phyloP scores from a whole-genome alignment of 2,113 vertebrate species.

The Sebastes fasciatus region DNA sequence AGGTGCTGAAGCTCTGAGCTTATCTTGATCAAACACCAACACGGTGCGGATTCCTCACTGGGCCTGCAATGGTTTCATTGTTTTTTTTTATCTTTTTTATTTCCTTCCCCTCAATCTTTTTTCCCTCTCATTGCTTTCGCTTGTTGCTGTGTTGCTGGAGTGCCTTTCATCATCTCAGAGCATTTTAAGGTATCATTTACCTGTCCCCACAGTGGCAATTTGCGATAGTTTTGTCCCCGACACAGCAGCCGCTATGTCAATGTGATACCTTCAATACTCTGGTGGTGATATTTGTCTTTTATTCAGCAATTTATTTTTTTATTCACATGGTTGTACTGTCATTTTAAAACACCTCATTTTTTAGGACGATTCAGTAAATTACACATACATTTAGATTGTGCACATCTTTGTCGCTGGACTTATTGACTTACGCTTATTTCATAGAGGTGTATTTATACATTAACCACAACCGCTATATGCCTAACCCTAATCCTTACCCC shows the following conservation, averaged over 20 bases:
- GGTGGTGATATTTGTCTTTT: background rate
- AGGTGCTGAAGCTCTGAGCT: slow-evolving; percentile 15
- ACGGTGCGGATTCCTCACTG: background rate
- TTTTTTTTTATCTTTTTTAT: background rate
- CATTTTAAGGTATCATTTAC: slow-evolving; percentile 8
- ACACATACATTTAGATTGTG: background rate
- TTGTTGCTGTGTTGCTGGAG: background rate
- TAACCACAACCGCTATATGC: background rate
- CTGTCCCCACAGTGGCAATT: background rate
- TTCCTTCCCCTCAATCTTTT: background rate
- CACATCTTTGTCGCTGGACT: background rate
- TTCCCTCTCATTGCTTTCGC: background rate
- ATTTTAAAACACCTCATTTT: background rate
- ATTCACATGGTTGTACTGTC: background rate
- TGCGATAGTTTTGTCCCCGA: background rate
- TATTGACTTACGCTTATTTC: background rate
- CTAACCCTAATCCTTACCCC: background rate
- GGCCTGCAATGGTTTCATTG: slow-evolving; percentile 1
- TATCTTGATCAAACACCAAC: slow-evolving; percentile 43
- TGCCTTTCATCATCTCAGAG: slow-evolving; percentile 11
- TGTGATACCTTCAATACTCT: background rate
- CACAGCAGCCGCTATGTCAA: background rate
- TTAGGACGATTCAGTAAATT: background rate
- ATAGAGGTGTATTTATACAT: background rate
- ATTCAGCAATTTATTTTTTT: background rate